phyloP scores from a whole-genome alignment of 37 sponge, comb jelly and placozoan species.

The Hormiphora californensis region DNA sequence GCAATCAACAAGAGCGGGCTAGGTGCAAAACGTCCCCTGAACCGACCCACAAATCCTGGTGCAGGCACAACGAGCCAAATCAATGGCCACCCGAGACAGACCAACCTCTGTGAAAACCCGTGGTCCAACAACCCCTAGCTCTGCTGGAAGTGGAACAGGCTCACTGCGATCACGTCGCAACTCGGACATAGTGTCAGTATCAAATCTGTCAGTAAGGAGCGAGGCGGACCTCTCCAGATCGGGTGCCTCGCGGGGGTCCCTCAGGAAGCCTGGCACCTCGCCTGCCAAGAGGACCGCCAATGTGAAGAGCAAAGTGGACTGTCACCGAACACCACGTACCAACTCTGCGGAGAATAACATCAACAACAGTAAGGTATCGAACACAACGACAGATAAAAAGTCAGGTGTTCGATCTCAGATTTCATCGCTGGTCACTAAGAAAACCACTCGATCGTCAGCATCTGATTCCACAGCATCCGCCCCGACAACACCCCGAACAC shows the following conservation, averaged over 20 bases:
- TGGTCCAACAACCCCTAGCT: not conserved
- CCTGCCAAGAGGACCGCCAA: not conserved
- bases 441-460: not conserved
- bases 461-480: not conserved
- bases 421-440: not conserved
- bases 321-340: slow-evolving; percentile 18
- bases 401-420: slow-evolving; percentile 14
- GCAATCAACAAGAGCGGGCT: slow-evolving; percentile 48
- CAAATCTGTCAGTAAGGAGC: slow-evolving; percentile 29
- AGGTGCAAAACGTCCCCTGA: slow-evolving; percentile 24
- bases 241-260: not conserved
- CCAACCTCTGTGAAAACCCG: slow-evolving; percentile 20
- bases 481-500: not conserved
- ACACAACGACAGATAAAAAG: not conserved
- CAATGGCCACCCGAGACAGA: not conserved
- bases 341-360: slow-evolving; percentile 26
- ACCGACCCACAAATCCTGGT: not conserved
- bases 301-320: slow-evolving; percentile 46
- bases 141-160: not conserved
- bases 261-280: not conserved
- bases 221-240: slow-evolving; percentile 15
- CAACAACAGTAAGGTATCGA: slow-evolving; percentile 33
- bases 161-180: not conserved
- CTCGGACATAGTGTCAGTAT: slow-evolving; percentile 14
- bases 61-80: slow-evolving; percentile 10